Base-by-base conservation (phyloP, 2,113 vertebrate genomes). In the Peucedramus taeniatus region DNA sequence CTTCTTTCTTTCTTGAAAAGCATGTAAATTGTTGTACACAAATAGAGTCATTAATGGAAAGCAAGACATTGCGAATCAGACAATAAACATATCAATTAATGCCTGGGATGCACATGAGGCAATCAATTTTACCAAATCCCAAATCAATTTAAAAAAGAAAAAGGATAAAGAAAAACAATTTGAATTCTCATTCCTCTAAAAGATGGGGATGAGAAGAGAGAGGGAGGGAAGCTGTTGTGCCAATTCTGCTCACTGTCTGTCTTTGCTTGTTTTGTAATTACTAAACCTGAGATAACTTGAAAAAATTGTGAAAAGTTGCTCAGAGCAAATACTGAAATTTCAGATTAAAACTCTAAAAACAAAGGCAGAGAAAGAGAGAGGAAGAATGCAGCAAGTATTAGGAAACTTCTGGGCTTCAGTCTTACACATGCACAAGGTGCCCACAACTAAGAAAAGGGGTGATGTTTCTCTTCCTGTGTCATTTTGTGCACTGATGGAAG, bases 401-500 rank as follows among this genome's bases (percentile, higher is more conserved):
- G 64, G 72, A 78, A 96, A 96, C 89, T 94, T 97, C 18, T 7
- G 28, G 57, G 77, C 61, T 82, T 89, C 27, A 45, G 50, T 42
- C 72, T 30, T 45, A 42, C 0, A 44, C 10, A 6, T 0, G 35
- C 44, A 49, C 56, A 64, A 78, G 53, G 54, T 71, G 31, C 20
- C 66, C 6, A 10, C 17, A 33, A 35, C 26, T 23, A 26, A 26
- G 63, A 61, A 59, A 90, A 65, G 6, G 8, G 16, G 37, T 6
- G 35, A 91, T 14, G 94, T 94, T 98, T 96, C 96, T 96, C 95
- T 96, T 97, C 94, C 90, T 90, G 33, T 95, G 95, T 74, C 83
- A 97, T 97, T 94, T 88, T 97, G 92, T 57, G 86, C 90, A 65
- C 92, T 92, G 97, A 96, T 97, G 96, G 97, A 96, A 97, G 97